These are phyloP conservation scores for Orthonyx spaldingii DNA, from an alignment of 2,113 vertebrate genomes.

Conservation along the genomic window DNA sequence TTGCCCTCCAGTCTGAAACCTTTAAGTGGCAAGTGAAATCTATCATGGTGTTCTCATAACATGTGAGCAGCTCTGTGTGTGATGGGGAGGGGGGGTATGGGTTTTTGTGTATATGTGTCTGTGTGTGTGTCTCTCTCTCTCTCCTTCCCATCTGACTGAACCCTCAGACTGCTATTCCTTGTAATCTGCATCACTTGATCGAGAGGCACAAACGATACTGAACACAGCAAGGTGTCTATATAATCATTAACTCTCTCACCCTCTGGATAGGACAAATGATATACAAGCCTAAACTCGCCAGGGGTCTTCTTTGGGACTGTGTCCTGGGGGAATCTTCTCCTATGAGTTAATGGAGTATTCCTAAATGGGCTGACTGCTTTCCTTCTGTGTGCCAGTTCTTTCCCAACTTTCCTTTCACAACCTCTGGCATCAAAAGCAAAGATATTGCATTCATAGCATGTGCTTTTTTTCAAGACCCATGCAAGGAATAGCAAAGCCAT, in stretches of 20 bases:
- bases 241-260: conserved; percentile 68
- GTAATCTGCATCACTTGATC: conserved; percentile 66
- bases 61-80: conserved; percentile 11
- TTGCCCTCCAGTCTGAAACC: conserved; percentile 34
- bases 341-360: conserved; percentile 56
- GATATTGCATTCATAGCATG: conserved; percentile 1
- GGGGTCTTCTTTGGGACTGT: conserved; percentile 58
- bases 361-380: conserved; percentile 50
- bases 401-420: conserved; percentile 52
- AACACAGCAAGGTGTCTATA: conserved; percentile 54
- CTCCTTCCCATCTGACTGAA: conserved; percentile 37
- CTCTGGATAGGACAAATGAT: conserved; percentile 60
- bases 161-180: conserved; percentile 51
- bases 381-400: conserved; percentile 46
- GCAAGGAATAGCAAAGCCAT: conserved; percentile 41
- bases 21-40: conserved; percentile 55
- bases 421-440: conserved; percentile 46
- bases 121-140: neutral
- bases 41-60: conserved; percentile 36
- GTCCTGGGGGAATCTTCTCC: conserved; percentile 60
- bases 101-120: neutral
- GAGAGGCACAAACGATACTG: conserved; percentile 55
- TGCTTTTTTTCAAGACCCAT: conserved; percentile 19
- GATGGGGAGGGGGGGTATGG: neutral
- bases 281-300: conserved; percentile 59